Percentiles rank a stretch among this genome's conserved stretches.
These are phyloP conservation scores for Alfaro cultratus DNA, from an alignment of 2,797 vertebrate species.

Conservation along the genomic window DNA sequence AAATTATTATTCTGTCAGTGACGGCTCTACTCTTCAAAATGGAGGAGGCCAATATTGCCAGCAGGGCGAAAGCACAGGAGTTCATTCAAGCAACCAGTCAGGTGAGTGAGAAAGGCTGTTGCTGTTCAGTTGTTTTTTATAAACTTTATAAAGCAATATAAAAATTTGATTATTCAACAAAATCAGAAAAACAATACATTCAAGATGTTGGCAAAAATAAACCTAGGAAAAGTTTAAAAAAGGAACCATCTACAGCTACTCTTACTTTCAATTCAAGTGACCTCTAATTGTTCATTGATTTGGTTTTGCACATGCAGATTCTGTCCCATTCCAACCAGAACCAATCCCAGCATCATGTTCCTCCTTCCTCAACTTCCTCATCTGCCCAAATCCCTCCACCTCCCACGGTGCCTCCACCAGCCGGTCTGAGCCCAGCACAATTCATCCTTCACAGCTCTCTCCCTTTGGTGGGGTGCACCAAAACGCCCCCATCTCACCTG, in stretches of 20 bases:
- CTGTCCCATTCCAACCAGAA: constrained; percentile 88
- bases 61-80: constrained; percentile 92
- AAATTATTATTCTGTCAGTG: constrained; percentile 73
- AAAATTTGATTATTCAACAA: not conserved
- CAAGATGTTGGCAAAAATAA: not conserved
- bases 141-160: not conserved
- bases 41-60: constrained; percentile 94
- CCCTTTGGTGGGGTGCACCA: constrained; percentile 85
- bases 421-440: constrained; percentile 78
- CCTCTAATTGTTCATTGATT: not conserved
- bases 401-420: constrained; percentile 77
- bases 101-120: constrained; percentile 67
- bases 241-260: not conserved
- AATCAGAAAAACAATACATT: not conserved
- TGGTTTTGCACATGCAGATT: constrained; percentile 78
- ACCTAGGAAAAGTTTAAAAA: not conserved
- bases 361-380: constrained; percentile 77
- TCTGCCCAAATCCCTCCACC: constrained; percentile 81
- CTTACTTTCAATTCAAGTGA: not conserved
- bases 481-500: constrained; percentile 84
- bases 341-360: constrained; percentile 75
- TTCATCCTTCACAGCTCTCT: constrained; percentile 88
- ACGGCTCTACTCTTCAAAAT: constrained; percentile 95
- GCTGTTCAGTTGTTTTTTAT: not conserved
- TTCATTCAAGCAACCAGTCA: constrained; percentile 94